Percentiles rank a stretch among this genome's conserved stretches.
phyloP scores from a whole-genome alignment of 2,888 invertebrate species.

The Heliconius charithonia region DNA sequence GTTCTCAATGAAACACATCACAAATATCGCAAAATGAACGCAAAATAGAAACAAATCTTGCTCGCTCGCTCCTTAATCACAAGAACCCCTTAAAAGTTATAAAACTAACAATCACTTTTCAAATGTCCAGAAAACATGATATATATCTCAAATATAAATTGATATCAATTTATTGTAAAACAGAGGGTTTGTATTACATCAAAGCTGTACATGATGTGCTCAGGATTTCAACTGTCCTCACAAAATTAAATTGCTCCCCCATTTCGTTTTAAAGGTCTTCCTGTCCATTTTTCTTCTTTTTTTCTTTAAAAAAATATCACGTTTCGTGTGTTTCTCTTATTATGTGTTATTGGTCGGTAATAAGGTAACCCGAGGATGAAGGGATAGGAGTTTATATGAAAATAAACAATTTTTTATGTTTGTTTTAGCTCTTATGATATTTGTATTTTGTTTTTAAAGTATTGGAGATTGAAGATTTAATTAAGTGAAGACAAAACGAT shows the following conservation, averaged over 20 bases:
- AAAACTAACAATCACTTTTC: slow-evolving; percentile 12
- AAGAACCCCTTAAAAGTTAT: slow-evolving; percentile 1
- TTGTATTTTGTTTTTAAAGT: neutral
- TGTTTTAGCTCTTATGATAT: slow-evolving; percentile 25
- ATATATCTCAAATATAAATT: slow-evolving; percentile 50
- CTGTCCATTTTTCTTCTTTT: slow-evolving; percentile 62
- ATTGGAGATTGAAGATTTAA: neutral
- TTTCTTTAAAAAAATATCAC: slow-evolving; percentile 70
- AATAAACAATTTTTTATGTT: slow-evolving; percentile 24
- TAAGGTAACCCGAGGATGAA: slow-evolving; percentile 68
- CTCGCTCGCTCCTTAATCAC: neutral
- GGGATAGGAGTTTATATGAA: slow-evolving; percentile 45
- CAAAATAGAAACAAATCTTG: neutral
- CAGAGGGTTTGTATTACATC: slow-evolving; percentile 73
- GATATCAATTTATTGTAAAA: slow-evolving; percentile 65
- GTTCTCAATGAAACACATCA: no score
- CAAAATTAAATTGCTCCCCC: slow-evolving; percentile 79
- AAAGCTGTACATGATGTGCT: slow-evolving; percentile 78
- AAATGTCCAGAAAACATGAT: slow-evolving; percentile 9
- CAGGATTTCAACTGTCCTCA: slow-evolving; percentile 75
- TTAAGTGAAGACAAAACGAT: neutral
- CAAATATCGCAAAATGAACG: no score
- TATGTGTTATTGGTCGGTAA: slow-evolving; percentile 68
- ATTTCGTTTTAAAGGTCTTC: slow-evolving; percentile 77
- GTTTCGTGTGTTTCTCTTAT: slow-evolving; percentile 67